These are phyloP conservation scores for Siniperca chuatsi DNA, from an alignment of 2,113 vertebrate species.

Conservation along the genomic window DNA sequence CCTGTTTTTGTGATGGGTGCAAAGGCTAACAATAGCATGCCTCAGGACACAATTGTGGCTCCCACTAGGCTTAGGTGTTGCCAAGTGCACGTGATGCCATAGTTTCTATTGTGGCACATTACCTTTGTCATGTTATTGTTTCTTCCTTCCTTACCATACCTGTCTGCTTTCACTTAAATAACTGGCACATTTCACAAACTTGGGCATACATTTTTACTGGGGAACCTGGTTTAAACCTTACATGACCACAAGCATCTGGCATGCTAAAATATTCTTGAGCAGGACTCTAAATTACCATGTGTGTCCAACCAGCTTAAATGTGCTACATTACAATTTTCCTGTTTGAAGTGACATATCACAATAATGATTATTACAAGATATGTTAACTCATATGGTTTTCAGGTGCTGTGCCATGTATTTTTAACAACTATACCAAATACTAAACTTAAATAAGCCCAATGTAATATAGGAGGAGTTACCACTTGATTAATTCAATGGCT, in stretches of 20 bases:
- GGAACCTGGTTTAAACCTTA: not conserved
- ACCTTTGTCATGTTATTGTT: not conserved
- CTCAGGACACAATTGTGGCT: constrained; percentile 15
- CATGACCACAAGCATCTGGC: not conserved
- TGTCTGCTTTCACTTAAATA: not conserved
- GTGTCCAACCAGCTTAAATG: not conserved
- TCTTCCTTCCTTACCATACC: not conserved
- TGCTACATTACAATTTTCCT: not conserved
- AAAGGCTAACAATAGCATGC: constrained; percentile 40
- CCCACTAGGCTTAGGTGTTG: constrained; percentile 31
- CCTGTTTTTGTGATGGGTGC: constrained; percentile 26
- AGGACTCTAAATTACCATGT: not conserved
- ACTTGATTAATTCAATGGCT: constrained; percentile 10
- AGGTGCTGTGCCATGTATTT: not conserved
- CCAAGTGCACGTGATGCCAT: constrained; percentile 38
- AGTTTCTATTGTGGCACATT: constrained; percentile 1
- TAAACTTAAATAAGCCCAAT: not conserved
- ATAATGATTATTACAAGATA: not conserved
- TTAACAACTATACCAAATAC: not conserved
- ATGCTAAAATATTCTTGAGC: not conserved
- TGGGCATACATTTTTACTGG: not conserved
- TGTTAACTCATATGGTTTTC: not conserved
- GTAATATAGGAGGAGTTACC: not conserved
- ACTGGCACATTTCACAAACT: not conserved
- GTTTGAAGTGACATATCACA: not conserved